These are phyloP conservation scores for Globodera rostochiensis DNA, from an alignment of 1,140 invertebrate genomes.

Conservation along the genomic window DNA sequence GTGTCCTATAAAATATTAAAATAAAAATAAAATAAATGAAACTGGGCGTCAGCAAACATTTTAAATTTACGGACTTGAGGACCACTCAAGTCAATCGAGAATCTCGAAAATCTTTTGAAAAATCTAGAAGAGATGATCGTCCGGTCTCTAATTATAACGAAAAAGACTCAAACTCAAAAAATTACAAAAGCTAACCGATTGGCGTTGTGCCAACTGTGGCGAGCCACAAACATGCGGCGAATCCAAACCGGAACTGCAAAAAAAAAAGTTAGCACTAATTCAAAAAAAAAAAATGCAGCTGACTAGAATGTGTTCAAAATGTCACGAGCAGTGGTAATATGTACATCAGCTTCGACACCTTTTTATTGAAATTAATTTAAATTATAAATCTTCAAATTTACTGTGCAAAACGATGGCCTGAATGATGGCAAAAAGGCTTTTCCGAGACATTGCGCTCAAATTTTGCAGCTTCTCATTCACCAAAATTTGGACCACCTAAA, in stretches of 20 bases:
- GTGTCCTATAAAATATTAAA: slow-evolving; percentile 25
- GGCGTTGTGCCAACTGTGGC: slow-evolving; percentile 51
- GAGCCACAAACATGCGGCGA: slow-evolving; percentile 62
- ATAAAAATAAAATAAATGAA: not conserved
- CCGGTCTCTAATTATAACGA: not conserved
- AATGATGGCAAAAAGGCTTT: slow-evolving; percentile 83
- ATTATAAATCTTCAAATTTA: slow-evolving; percentile 65
- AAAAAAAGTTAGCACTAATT: not conserved
- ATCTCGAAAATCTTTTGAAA: not conserved
- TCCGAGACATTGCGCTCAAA: slow-evolving; percentile 88
- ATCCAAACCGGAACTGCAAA: slow-evolving; percentile 53
- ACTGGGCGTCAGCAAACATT: not conserved
- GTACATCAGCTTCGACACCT: slow-evolving; percentile 59
- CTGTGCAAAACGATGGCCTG: slow-evolving; percentile 89
- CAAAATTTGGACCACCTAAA: slow-evolving; percentile 78
- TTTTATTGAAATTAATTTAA: slow-evolving; percentile 25
- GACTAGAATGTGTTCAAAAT: slow-evolving; percentile 32
- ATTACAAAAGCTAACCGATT: slow-evolving; percentile 32
- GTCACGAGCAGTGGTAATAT: slow-evolving; percentile 59
- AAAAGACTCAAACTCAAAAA: not conserved
- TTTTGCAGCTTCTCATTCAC: slow-evolving; percentile 81
- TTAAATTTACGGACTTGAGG: too few species aligned
- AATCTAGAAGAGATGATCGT: not conserved
- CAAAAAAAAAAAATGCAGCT: not conserved
- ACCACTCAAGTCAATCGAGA: too few species aligned